A percentile compares a stretch with the other conserved stretches of the same genome.
phyloP scores from a whole-genome alignment of 1,140 invertebrate genomes.

The Brachionus calyciflorus region DNA sequence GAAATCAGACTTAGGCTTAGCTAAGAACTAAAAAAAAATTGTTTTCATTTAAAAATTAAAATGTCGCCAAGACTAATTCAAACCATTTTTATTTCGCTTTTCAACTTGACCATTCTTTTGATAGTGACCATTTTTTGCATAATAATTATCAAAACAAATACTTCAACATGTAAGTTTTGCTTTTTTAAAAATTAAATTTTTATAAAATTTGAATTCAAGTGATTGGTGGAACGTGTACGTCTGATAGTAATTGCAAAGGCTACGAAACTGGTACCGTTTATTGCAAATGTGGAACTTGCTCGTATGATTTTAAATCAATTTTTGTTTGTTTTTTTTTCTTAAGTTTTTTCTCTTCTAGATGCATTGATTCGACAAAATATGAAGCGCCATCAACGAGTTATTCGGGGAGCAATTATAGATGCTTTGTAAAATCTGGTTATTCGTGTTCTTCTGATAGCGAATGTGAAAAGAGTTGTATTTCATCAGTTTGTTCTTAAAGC shows the following conservation, averaged over 20 bases:
- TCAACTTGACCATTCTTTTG: neutral
- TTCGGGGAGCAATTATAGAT: neutral
- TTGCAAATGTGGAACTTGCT: constrained; percentile 16
- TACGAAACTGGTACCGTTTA: constrained; percentile 10
- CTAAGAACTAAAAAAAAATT: no score
- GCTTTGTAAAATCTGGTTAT: constrained; percentile 2
- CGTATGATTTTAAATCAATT: neutral
- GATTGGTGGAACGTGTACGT: neutral
- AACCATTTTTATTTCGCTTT: neutral
- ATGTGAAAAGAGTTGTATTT: neutral
- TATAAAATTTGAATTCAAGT: neutral
- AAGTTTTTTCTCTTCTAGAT: neutral
- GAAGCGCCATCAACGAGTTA: neutral
- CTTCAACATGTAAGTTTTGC: neutral
- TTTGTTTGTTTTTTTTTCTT: neutral
- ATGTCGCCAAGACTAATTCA: constrained; percentile 29
- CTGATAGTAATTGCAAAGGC: constrained; percentile 4
- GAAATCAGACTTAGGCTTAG: no score
- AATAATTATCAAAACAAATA: neutral
- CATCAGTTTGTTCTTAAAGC: neutral
- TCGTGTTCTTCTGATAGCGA: neutral
- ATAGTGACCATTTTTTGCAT: neutral
- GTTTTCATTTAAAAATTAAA: neutral
- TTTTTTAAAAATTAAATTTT: neutral
- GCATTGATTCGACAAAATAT: neutral